Evolutionary conservation across 2,888 invertebrate species (phyloP).

Genomic region (Neocrepidodera transversa): DNA sequence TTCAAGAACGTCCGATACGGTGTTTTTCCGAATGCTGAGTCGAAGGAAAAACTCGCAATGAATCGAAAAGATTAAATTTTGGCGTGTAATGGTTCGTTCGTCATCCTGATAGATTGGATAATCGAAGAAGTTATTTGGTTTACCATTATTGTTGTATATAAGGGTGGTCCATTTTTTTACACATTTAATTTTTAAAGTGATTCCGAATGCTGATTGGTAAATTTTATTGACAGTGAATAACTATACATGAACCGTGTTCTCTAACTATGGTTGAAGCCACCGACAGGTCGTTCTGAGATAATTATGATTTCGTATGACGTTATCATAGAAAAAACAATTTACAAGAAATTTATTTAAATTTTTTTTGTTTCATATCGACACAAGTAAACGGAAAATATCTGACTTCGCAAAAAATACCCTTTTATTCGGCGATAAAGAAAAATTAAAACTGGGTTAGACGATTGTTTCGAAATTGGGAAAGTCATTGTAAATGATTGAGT

Average conservation of each 20-base stretch:
- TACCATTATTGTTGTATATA: not conserved
- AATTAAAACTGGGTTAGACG: constrained; percentile 1
- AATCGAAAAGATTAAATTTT: constrained; percentile 37
- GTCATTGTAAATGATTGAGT: not conserved
- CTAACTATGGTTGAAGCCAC: too few species aligned
- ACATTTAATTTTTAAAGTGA: too few species aligned
- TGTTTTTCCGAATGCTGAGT: constrained; percentile 32
- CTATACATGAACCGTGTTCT: too few species aligned
- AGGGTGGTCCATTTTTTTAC: too few species aligned
- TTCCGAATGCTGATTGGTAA: too few species aligned
- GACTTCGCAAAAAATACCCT: not conserved
- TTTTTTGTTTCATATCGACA: not conserved
- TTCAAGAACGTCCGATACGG: constrained; percentile 29
- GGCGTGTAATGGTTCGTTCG: constrained; percentile 35
- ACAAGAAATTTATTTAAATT: too few species aligned
- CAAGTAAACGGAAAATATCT: not conserved
- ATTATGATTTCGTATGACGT: too few species aligned
- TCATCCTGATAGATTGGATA: constrained; percentile 30
- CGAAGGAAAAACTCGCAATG: constrained; percentile 33
- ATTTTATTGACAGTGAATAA: too few species aligned
- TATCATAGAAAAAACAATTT: too few species aligned
- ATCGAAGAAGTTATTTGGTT: not conserved
- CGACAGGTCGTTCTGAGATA: too few species aligned
- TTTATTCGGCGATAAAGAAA: not conserved
- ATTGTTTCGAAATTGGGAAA: not conserved